phyloP scores from a whole-genome alignment of 2,888 invertebrate genomes.

The Zelleria hepariella region DNA sequence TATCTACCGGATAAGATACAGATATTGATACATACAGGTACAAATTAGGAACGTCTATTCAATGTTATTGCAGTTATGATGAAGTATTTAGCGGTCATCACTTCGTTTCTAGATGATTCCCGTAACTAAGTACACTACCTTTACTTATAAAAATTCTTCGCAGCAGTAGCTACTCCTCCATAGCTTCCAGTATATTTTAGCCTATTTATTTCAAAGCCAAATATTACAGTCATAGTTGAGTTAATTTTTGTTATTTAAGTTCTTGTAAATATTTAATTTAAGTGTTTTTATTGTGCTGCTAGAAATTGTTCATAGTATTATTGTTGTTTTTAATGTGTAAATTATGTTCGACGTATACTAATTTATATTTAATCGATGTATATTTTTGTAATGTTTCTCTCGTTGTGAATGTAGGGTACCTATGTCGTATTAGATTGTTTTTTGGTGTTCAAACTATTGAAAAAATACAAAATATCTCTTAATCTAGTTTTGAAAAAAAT shows the following conservation, averaged over 20 bases:
- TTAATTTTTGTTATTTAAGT: conserved; percentile 58
- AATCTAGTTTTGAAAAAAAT: background rate
- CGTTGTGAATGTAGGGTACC: conserved; percentile 46
- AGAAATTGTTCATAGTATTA: conserved; percentile 62
- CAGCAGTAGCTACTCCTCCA: conserved; percentile 26
- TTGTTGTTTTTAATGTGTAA: conserved; percentile 61
- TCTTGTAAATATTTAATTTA: conserved; percentile 63
- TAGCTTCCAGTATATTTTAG: conserved; percentile 65
- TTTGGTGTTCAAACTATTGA: background rate
- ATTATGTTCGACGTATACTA: conserved; percentile 46
- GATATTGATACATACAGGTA: no score
- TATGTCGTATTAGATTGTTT: conserved; percentile 15
- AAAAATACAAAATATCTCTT: background rate
- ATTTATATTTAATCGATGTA: conserved; percentile 62
- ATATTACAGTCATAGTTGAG: conserved; percentile 70
- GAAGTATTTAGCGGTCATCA: no score
- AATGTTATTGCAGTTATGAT: no score
- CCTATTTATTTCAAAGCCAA: conserved; percentile 71
- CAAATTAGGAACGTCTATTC: no score
- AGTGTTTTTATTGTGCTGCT: conserved; percentile 57
- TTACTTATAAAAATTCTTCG: background rate
- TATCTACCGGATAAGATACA: no score
- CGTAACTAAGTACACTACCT: no score
- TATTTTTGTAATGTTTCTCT: conserved; percentile 46
- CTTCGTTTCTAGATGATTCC: background rate